Evolutionary conservation across 2,113 vertebrate genomes (phyloP).

Genomic region (Taxidea taxus): DNA sequence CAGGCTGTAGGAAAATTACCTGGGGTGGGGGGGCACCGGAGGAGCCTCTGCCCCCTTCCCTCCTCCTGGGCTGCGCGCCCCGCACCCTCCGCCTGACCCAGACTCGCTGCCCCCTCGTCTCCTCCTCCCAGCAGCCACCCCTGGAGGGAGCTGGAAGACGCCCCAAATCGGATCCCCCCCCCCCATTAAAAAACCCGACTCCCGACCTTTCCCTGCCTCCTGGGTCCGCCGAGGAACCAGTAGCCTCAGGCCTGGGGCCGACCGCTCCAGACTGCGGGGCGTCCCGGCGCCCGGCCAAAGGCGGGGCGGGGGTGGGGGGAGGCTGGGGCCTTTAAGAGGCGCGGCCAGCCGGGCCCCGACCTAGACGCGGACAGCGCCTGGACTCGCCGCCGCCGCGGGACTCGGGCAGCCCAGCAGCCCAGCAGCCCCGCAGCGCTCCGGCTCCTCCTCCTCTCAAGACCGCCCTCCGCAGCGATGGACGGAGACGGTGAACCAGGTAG

Average conservation of each 20-base stretch:
- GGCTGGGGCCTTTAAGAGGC: slow-evolving; percentile 55
- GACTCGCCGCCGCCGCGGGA: neutral
- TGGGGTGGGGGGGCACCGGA: neutral
- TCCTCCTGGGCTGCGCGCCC: neutral
- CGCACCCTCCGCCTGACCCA: slow-evolving; percentile 11
- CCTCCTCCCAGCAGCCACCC: neutral
- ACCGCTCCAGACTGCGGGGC: neutral
- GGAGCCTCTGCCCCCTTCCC: neutral
- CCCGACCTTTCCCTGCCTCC: neutral
- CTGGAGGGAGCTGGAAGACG: neutral
- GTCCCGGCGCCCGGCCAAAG: neutral
- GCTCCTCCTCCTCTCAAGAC: slow-evolving; percentile 9
- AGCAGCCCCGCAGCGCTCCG: slow-evolving; percentile 32
- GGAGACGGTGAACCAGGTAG: slow-evolving; percentile 76
- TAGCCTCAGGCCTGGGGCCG: neutral
- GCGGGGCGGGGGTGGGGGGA: slow-evolving; percentile 44
- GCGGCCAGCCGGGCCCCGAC: neutral
- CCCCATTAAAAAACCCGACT: neutral
- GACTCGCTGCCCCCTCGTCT: neutral
- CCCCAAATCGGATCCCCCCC: neutral
- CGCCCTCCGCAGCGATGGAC: slow-evolving; percentile 69
- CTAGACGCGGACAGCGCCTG: slow-evolving; percentile 43
- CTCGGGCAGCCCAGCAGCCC: neutral
- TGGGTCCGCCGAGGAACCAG: neutral
- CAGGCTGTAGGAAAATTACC: slow-evolving; percentile 58